Base-by-base conservation (phyloP, 1,140 invertebrate genomes). In the Pectinophora gossypiella region DNA sequence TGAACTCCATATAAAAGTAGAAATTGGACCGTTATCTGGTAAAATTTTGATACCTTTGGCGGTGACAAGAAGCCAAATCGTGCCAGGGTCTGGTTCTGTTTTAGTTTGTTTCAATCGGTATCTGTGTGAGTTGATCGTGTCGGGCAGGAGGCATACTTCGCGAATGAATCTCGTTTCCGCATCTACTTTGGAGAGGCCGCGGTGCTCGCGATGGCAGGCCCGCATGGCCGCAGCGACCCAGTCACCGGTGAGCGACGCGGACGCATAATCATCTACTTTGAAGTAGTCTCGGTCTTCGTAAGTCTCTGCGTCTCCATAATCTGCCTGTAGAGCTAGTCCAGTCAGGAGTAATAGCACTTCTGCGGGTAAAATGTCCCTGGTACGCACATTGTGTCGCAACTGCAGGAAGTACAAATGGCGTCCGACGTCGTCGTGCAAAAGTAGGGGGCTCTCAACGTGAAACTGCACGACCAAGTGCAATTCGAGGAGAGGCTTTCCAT, bases 401-500 rank as follows among this genome's bases (percentile, higher is more conserved):
- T 99, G 97, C 60, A 97, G 90, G 84, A 97, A 99, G 82, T 99
- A 99, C 73, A 98, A 93, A 70, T 96, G 95, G 18, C 95, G 89
- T 6, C 96, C 96, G 51, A 95, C 92, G 69, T 96, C 95, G 89
- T 98, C 96, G 91, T 95, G 93, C 69, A 97, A 89, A 47, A 96
- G 89, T 57, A 94, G 90, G 43, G 94, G 94, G 70, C 93, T 94
- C 86, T 98, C 97, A 56, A 99, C 94, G 88, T 98, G 98, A 87
- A 96, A 98, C 82, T 98, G 95, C 63, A 99, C 95, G 61, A 96
- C 92, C 80, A 98, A 95, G 81, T 97, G 94, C 74, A 99, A 92
- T 68, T 95, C 94, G 67, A 98, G 90, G 19, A 97, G 91, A 40
- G 96, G 96, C 70, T 94, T 93, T 59, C 96, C 96, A 87, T 94